A percentile compares a stretch with the other conserved stretches of the same genome.
Evolutionary conservation across 1,140 invertebrate genomes (phyloP).

Genomic region (Heliconius nattereri): DNA sequence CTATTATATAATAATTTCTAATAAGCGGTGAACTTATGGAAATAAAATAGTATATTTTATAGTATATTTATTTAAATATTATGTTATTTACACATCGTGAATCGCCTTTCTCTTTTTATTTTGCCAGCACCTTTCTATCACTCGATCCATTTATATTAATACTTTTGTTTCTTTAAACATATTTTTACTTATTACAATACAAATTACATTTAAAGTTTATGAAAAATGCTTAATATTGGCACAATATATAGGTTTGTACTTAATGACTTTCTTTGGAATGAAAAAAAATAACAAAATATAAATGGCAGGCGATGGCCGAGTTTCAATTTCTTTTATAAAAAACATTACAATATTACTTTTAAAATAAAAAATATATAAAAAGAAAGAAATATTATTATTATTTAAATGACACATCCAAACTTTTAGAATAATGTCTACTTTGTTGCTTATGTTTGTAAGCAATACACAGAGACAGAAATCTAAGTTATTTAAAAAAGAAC

Average conservation of each 20-base stretch:
- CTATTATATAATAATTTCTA: not conserved
- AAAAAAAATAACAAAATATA: not conserved
- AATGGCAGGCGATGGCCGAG: not conserved
- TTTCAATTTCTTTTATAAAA: not conserved
- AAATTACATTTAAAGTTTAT: not conserved
- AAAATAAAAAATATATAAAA: too few relatives aligned
- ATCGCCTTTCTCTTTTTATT: slow-evolving; percentile 16
- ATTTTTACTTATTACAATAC: slow-evolving; percentile 5
- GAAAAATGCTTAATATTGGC: slow-evolving; percentile 40
- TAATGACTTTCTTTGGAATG: slow-evolving; percentile 42
- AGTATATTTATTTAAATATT: slow-evolving; percentile 4
- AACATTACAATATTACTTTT: not conserved
- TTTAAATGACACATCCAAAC: too few relatives aligned
- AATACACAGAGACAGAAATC: too few relatives aligned
- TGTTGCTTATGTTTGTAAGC: not conserved
- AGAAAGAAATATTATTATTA: too few relatives aligned
- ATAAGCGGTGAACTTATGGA: not conserved
- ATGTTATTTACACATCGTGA: slow-evolving; percentile 8
- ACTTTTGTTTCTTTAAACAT: not conserved
- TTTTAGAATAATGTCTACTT: not conserved
- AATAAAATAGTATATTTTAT: not conserved
- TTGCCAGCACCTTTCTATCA: slow-evolving; percentile 29
- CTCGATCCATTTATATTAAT: not conserved
- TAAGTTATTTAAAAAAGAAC: not conserved
- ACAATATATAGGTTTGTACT: slow-evolving; percentile 46